Conservation (phyloP, 2,113 vertebrate genomes). For the Clupea harengus region DNA sequence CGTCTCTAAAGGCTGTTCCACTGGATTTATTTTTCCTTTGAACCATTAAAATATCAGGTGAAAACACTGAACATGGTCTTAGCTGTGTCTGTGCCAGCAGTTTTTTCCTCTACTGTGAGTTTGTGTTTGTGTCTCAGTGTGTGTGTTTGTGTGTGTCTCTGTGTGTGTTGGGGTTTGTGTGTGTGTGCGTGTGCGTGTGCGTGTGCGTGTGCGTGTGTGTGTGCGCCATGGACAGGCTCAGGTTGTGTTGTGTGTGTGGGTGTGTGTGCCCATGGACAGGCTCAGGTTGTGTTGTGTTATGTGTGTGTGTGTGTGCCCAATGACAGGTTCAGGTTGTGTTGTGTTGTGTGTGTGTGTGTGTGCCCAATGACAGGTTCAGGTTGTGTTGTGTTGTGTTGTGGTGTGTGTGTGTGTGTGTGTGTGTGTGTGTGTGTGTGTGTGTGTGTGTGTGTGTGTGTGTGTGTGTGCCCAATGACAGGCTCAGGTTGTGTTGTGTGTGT, state of each 20-base stretch:
- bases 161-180: background rate
- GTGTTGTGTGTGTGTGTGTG: conserved; percentile 16
- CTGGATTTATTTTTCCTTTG: conserved; percentile 38
- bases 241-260: too few relatives aligned
- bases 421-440: too few relatives aligned
- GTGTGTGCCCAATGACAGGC: too few relatives aligned
- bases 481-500: background rate
- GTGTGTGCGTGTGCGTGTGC: background rate
- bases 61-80: conserved; percentile 43
- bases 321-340: background rate
- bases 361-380: too few relatives aligned
- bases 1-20: background rate
- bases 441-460: too few relatives aligned
- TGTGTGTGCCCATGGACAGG: too few relatives aligned
- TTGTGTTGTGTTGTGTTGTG: too few relatives aligned
- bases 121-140: too few relatives aligned
- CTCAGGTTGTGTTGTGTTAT: background rate
- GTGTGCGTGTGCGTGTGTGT: too few relatives aligned
- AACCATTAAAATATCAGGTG: conserved; percentile 41
- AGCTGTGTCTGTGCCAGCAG: conserved; percentile 33
- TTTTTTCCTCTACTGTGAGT: background rate
- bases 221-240: too few relatives aligned
- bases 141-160: too few relatives aligned
- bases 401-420: conserved; percentile 21
- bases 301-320: too few relatives aligned